phyloP scores from a whole-genome alignment of 1,140 invertebrate species.

The Campoletis sonorensis region DNA sequence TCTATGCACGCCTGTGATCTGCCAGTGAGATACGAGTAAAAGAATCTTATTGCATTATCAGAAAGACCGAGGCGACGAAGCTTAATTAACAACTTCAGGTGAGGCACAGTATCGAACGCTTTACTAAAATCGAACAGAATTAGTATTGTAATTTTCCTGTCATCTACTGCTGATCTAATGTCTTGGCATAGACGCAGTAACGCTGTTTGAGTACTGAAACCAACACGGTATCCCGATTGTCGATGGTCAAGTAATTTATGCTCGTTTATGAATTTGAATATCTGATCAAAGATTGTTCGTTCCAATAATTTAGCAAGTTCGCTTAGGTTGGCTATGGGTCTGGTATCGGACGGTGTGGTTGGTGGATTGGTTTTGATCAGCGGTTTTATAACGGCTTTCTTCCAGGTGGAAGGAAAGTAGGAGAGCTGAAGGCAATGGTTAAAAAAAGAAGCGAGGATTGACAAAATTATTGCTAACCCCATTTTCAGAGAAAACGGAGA shows the following conservation, averaged over 20 bases:
- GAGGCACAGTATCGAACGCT: constrained; percentile 54
- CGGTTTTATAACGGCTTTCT: not conserved
- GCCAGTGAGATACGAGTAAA: not conserved
- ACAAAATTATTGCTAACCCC: not conserved
- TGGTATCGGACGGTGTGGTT: not conserved
- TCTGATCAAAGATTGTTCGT: not conserved
- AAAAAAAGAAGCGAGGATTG: too few relatives aligned
- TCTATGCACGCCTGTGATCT: not conserved
- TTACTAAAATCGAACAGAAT: constrained; percentile 55
- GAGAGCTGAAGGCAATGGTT: not conserved
- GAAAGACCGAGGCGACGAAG: not conserved
- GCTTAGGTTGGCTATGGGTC: not conserved
- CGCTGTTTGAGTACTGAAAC: constrained; percentile 46
- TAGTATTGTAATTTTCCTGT: constrained; percentile 42
- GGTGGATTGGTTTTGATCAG: not conserved
- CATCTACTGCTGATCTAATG: constrained; percentile 30
- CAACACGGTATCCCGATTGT: not conserved
- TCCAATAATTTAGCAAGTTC: not conserved
- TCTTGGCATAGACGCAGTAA: constrained; percentile 41
- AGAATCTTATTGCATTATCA: not conserved
- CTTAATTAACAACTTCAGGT: not conserved
- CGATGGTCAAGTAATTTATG: not conserved
- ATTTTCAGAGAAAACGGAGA: too few relatives aligned
- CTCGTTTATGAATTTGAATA: too few relatives aligned
- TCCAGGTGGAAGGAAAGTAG: not conserved